Conservation (phyloP, 2,113 vertebrate species). For the Bos javanicus region DNA sequence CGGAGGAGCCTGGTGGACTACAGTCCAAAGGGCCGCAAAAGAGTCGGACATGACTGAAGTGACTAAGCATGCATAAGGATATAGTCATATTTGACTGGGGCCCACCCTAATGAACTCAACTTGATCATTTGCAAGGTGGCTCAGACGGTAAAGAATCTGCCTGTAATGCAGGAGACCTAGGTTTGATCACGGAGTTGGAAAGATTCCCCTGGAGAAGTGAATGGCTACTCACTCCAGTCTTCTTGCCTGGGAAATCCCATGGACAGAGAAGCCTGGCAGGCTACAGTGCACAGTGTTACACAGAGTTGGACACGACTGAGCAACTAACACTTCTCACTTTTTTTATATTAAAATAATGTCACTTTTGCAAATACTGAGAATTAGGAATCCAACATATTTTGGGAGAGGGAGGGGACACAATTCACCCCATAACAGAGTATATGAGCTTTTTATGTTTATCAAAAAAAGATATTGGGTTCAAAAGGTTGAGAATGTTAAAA, state of each 20-base stretch:
- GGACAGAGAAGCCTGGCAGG: background rate
- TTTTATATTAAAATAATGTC: background rate
- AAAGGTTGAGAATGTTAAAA: background rate
- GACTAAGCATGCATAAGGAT: background rate
- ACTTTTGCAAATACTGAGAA: background rate
- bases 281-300: background rate
- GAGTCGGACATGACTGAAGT: background rate
- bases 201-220: background rate
- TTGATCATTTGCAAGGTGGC: background rate
- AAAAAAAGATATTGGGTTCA: background rate
- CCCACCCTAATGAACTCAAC: background rate
- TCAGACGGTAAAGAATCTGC: background rate
- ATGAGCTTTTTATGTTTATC: background rate
- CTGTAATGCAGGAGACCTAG: background rate
- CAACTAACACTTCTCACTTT: background rate
- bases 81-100: background rate
- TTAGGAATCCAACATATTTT: background rate
- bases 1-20: background rate
- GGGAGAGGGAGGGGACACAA: background rate
- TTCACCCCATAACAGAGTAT: background rate
- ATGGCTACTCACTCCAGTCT: background rate
- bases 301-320: background rate
- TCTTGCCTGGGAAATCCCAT: background rate
- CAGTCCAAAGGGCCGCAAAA: background rate
- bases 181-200: background rate